Percentiles rank a stretch among this genome's conserved stretches.
These are phyloP conservation scores for Pristionchus maxplancki DNA, from an alignment of 2,888 invertebrate genomes.

Conservation along the genomic window DNA sequence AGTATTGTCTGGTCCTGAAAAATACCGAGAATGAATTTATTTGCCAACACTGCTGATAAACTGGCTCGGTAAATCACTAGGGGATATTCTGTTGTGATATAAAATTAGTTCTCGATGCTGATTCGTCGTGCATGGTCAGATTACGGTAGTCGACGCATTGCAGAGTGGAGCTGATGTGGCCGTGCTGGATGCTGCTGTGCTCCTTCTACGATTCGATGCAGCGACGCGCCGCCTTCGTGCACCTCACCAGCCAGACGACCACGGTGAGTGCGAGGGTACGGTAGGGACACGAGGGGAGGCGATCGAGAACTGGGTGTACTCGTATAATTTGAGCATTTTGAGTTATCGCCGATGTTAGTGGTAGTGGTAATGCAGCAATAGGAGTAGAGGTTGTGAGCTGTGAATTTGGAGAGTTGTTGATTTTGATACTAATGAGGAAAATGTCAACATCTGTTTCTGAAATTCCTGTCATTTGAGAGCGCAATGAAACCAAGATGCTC, in stretches of 20 bases:
- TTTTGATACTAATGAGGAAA: too few species aligned
- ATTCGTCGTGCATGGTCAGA: neutral
- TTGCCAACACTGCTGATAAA: neutral
- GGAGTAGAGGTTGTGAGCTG: too few species aligned
- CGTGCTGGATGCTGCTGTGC: conserved; percentile 95
- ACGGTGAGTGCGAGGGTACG: conserved; percentile 36
- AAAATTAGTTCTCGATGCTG: conserved; percentile 82
- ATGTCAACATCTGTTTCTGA: neutral
- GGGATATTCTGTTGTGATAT: neutral
- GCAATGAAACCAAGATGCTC: neutral
- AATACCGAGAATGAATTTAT: too few species aligned
- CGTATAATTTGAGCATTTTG: neutral
- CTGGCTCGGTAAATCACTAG: neutral
- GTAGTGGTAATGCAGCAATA: too few species aligned
- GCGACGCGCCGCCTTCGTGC: conserved; percentile 84
- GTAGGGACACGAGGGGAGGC: neutral
- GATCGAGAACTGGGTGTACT: neutral
- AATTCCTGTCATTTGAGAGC: neutral
- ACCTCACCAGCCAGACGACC: conserved; percentile 33
- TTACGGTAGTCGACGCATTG: conserved; percentile 78
- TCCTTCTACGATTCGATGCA: conserved; percentile 97
- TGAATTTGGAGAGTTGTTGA: too few species aligned
- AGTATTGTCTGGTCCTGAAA: neutral
- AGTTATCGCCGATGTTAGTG: too few species aligned
- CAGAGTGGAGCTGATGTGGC: conserved; percentile 99